Conservation (phyloP, 1,140 invertebrate genomes). For the Ceratoteleas bidentatus region DNA sequence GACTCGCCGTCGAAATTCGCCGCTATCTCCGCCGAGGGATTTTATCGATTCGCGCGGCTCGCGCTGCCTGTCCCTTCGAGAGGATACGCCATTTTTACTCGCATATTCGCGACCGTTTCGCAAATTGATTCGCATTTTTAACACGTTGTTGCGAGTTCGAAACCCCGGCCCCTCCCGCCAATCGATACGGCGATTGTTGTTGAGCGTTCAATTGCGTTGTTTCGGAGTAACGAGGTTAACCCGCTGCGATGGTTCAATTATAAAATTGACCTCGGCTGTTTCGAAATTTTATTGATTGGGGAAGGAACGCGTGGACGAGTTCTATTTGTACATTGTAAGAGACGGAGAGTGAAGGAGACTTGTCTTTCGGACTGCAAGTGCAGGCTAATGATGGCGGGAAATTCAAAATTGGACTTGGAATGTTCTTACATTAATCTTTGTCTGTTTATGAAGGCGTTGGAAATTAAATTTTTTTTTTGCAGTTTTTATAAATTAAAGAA, state of each 20-base stretch:
- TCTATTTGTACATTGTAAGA: too few species aligned
- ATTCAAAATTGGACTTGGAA: too few species aligned
- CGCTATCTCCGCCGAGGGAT: slow-evolving; percentile 57
- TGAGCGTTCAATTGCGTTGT: neutral
- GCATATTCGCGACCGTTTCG: slow-evolving; percentile 43
- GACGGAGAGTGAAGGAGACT: too few species aligned
- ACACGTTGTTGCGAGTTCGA: neutral
- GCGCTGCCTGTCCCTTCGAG: slow-evolving; percentile 61
- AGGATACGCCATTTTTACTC: slow-evolving; percentile 64
- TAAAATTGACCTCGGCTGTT: neutral
- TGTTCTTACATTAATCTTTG: too few species aligned
- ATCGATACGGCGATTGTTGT: neutral
- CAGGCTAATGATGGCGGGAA: too few species aligned
- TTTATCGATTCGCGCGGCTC: slow-evolving; percentile 61
- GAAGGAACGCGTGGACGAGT: neutral
- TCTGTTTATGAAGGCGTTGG: too few species aligned
- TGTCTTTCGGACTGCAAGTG: too few species aligned
- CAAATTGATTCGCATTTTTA: slow-evolving; percentile 42
- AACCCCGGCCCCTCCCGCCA: neutral
- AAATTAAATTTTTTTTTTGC: too few species aligned
- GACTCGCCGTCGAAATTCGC: slow-evolving; percentile 54
- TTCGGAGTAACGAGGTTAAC: neutral
- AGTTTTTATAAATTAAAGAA: too few species aligned
- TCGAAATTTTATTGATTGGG: neutral
- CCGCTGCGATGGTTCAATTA: neutral